Base-by-base conservation (phyloP, 1,140 invertebrate species). In the Ostrea denselamellosa region DNA sequence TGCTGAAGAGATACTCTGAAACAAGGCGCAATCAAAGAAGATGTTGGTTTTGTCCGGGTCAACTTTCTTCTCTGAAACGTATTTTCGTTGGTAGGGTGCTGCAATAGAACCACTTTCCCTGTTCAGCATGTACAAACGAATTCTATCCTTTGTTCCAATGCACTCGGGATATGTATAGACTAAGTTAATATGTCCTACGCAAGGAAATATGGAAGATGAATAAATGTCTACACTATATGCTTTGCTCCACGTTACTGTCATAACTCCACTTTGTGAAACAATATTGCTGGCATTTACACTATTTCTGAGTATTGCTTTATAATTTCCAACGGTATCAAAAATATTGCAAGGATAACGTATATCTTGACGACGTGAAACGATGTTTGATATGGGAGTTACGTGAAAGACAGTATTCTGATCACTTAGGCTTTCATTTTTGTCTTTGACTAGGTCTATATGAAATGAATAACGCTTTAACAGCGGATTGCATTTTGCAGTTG, bases 271-370 rank as follows among this genome's bases (percentile, higher is more conserved):
- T 62, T 58, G 52, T 12, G 90, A 52, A 34, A 93, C 62, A 7
- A 88, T 44, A 17, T 82, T 65, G n/a, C 65, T 68, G 2, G 53
- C 28, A 51, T 85, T 85, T 8, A 83, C 86, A 22, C 83, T 89
- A 12, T 92, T 92, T 65, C 87, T 83, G 19, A 93, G 82, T 22
- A 90, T 85, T 7, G 89, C 92, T 68, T 90, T 91, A 86, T 92
- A 93, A 9, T 58, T 88, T n/a, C 92, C 92, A 51, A 90, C 89
- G 4, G 91, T 85, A 81, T 93, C 92, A 86, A 92, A 92, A 5
- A 88, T 58, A 83, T 89, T 83, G 86, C 92, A 93, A 5, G 88
- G 81, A 28, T 90, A 92, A 44, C 44, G 54, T 17, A 89, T 44
- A n/a, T 65, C 65, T n/a, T 88, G 53, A 28, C 58, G 53, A 1